phyloP scores from a whole-genome alignment of 2,888 invertebrate species.

The Crematogaster levior region DNA sequence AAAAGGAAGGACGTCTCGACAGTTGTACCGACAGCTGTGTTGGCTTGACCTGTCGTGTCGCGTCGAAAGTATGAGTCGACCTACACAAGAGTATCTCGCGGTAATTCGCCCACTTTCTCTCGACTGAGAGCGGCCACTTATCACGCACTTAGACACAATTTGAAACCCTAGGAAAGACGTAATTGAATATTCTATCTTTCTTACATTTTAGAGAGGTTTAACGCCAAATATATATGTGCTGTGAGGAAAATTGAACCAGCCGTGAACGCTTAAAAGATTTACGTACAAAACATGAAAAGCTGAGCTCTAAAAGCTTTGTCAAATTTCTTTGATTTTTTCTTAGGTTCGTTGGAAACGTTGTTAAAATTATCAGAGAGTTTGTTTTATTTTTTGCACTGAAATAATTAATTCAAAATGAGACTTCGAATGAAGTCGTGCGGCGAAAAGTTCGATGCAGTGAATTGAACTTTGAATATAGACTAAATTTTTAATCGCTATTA shows the following conservation, averaged over 20 bases:
- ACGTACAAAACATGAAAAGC: not conserved
- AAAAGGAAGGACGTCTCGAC: slow-evolving; percentile 34
- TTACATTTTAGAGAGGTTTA: not conserved
- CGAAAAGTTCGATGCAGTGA: no score
- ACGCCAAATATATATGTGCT: not conserved
- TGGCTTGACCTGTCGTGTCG: slow-evolving; percentile 26
- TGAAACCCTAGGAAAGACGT: slow-evolving; percentile 7
- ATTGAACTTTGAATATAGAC: not conserved
- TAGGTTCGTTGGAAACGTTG: not conserved
- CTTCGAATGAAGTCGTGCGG: no score
- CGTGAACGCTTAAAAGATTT: not conserved
- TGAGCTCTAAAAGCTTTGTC: not conserved
- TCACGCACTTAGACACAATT: slow-evolving; percentile 33
- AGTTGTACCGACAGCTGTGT: slow-evolving; percentile 19
- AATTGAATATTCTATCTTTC: slow-evolving; percentile 24
- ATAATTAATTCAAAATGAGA: not conserved
- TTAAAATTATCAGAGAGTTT: not conserved
- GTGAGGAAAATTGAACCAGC: not conserved
- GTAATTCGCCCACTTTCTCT: slow-evolving; percentile 47
- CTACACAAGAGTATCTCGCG: slow-evolving; percentile 26
- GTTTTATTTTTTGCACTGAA: not conserved
- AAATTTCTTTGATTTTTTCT: not conserved
- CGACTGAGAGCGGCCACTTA: slow-evolving; percentile 16
- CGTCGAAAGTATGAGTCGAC: slow-evolving; percentile 24
- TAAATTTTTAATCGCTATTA: not conserved